These are phyloP conservation scores for Myotis planiceps DNA, from an alignment of 2,797 vertebrate species.

Conservation along the genomic window DNA sequence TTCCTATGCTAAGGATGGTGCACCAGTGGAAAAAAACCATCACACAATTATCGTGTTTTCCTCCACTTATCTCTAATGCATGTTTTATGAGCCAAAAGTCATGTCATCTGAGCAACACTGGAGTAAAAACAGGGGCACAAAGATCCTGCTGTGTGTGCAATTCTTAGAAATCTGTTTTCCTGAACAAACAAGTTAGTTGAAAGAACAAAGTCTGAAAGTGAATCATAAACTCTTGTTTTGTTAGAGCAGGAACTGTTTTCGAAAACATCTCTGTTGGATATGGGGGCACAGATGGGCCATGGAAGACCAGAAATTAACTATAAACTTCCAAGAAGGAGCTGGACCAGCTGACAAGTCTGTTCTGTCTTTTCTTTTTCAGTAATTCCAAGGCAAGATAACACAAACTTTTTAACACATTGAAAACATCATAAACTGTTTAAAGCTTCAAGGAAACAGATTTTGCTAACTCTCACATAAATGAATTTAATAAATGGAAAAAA, in stretches of 20 bases:
- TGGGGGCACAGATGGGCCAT: constrained; percentile 52
- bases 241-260: constrained; percentile 69
- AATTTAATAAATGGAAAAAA: constrained; percentile 60
- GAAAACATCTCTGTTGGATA: constrained; percentile 58
- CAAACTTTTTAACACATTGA: constrained; percentile 61
- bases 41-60: not conserved
- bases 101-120: not conserved
- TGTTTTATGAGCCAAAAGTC: constrained; percentile 65
- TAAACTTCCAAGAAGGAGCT: constrained; percentile 7
- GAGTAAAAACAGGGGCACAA: constrained; percentile 22
- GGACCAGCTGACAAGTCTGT: not conserved
- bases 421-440: constrained; percentile 35
- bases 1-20: not conserved
- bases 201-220: constrained; percentile 87
- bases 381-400: constrained; percentile 70
- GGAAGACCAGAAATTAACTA: constrained; percentile 46
- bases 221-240: constrained; percentile 84
- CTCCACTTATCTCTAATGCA: not conserved
- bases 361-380: not conserved
- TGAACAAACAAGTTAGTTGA: constrained; percentile 83
- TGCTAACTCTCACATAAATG: constrained; percentile 64
- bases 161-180: constrained; percentile 78
- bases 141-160: constrained; percentile 63
- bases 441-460: constrained; percentile 67
- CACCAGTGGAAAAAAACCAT: not conserved